Base-by-base conservation (phyloP, 1,140 invertebrate genomes). In the Drosophila carrolli region DNA sequence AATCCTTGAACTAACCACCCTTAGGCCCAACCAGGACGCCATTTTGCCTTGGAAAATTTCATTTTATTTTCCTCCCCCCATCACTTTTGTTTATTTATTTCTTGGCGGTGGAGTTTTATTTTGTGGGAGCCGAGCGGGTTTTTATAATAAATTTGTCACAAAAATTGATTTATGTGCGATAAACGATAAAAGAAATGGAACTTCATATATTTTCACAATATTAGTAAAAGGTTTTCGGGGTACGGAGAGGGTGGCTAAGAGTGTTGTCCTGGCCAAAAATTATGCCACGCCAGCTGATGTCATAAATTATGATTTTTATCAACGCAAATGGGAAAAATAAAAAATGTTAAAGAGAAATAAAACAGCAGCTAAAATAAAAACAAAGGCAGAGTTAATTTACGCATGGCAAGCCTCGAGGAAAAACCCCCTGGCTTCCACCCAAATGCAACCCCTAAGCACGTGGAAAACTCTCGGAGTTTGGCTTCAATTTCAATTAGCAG, bases 231-330 rank as follows among this genome's bases (percentile, higher is more conserved):
- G 68, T 57, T 57, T 76, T 70, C 48, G 71, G 51, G 44, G 9
- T 5, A n/a, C 23, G 16, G 10, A 23, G 48, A 66, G 58, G 47
- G 40, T 35, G 67, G 46, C 43, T 67, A 65, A 61, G 65, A 60
- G 61, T 65, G 47, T 19, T 37, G 47, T 44, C 27, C 50, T 71
- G 65, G 67, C 67, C 67, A 70, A 71, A 88, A 86, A 77, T 83
- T 90, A 83, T 90, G 71, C 80, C 76, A 51, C 56, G 84, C 59
- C 88, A 67, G 73, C 67, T 90, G 82, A 66, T 91, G 88, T 81
- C 86, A 90, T 90, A 90, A 90, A 90, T 90, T 90, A 88, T 90
- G 88, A 90, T 90, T 86, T 80, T 90, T 90, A 90, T 90, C 86
- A 86, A 63, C 86, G 66, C 82, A 90, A 90, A 83, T 86, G 72